Evolutionary conservation across 64 coral and sea anemone species (phyloP), one percentile per base, ranked within the genome.

Genomic region (Acropora yongei): DNA sequence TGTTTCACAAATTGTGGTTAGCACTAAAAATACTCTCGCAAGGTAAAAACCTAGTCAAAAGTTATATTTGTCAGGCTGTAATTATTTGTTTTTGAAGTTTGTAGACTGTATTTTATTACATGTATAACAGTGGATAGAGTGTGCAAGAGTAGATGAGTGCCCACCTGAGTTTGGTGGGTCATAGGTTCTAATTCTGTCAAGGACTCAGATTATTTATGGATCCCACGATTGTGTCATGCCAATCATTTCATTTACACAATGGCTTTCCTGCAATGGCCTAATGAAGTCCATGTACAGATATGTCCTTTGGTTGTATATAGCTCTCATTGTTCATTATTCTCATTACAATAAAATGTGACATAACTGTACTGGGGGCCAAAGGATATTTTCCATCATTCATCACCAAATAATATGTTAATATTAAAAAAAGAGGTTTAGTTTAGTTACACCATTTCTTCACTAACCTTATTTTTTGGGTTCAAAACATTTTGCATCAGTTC

Each of bases 341-440:
- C n/a, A n/a, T n/a, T 63, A 63, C 58, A 63, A 13, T 18, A 63
- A 63, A 63, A 63, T 12, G 12, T 63, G 58, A 63, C 58, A 63
- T 63, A 63, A 63, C 58, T 63, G 58, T 18, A 63, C 58, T 1
- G 1, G 58, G 58, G 9, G 8, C 58, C 58, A 63, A 63, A 63
- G 58, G 58, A 63, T 63, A 0, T 63, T 63, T 55, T 63, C 8
- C 58, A 63, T 63, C 58, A 63, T 63, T 73, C 69, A 73, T 73
- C 69, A 73, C 69, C 69, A 73, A 73, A 73, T n/a, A n/a, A n/a
- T 73, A 73, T 73, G 69, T 73, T 73, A 73, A 73, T 73, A 73
- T 73, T 73, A 73, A 73, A 73, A 39, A 20, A 73, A 40, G 69
- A 73, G 69, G 40, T 20, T 73, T 73, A 73, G 30, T 73, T 73